Evolutionary conservation across 2,113 vertebrate species (phyloP).

Genomic region (Mungos mungo): DNA sequence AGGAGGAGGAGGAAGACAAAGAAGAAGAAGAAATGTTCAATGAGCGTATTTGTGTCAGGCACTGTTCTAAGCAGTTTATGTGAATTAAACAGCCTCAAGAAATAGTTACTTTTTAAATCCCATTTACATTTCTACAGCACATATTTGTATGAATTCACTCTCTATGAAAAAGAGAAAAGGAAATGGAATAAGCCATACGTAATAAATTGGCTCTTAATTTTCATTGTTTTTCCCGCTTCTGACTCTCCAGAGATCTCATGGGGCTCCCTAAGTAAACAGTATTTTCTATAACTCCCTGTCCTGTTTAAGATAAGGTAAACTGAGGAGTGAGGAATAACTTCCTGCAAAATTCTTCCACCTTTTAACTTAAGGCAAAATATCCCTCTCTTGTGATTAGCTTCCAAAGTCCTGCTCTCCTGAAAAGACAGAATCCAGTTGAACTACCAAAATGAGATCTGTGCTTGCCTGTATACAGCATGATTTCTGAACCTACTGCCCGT

Average conservation of each 20-base stretch:
- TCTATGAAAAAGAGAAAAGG: slow-evolving; percentile 33
- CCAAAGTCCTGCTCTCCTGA: background rate
- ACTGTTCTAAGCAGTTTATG: background rate
- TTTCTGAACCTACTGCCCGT: background rate
- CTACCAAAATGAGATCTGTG: slow-evolving; percentile 32
- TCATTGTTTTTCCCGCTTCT: slow-evolving; percentile 26
- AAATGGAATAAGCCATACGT: background rate
- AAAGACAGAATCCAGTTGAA: slow-evolving; percentile 39
- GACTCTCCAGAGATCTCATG: background rate
- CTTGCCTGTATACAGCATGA: slow-evolving; percentile 12
- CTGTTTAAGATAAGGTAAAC: background rate
- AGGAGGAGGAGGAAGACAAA: too few relatives aligned
- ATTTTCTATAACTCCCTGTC: background rate
- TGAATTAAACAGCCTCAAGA: background rate
- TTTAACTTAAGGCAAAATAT: slow-evolving; percentile 6
- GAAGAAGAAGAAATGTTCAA: background rate
- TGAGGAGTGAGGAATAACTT: background rate
- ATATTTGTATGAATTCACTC: background rate
- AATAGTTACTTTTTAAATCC: slow-evolving; percentile 14
- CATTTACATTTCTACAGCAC: background rate
- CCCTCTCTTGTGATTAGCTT: background rate
- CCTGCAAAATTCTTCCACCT: background rate
- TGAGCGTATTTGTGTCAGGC: background rate
- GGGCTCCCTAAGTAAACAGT: background rate
- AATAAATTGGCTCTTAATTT: background rate